Percentiles rank a stretch among this genome's conserved stretches.
phyloP scores from a whole-genome alignment of 2,113 vertebrate genomes.

The Formicarius rufipectus region DNA sequence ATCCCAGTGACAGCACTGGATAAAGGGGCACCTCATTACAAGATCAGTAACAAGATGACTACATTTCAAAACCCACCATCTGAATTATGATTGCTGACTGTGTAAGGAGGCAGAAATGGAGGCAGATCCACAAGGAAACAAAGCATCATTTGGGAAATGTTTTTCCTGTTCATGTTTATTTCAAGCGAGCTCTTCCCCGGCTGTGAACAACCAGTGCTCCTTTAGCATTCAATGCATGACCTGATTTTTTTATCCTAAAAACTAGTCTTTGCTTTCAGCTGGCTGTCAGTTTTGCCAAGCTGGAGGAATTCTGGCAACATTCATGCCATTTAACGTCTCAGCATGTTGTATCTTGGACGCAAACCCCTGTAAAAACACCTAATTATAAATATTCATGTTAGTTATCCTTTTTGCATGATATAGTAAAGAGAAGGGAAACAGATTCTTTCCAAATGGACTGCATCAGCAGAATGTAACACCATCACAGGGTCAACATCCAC shows the following conservation, averaged over 20 bases:
- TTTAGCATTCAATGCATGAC: not conserved
- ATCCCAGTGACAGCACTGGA: not conserved
- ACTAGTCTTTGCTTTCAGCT: not conserved
- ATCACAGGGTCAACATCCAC: not conserved
- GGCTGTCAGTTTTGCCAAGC: not conserved
- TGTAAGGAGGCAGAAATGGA: not conserved
- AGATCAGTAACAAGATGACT: not conserved
- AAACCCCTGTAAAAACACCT: not conserved
- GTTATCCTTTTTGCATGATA: not conserved
- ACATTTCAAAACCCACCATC: not conserved
- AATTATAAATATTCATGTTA: not conserved
- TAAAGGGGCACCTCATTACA: not conserved
- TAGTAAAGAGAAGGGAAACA: not conserved
- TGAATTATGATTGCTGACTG: not conserved
- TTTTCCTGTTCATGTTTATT: not conserved
- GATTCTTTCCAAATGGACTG: not conserved
- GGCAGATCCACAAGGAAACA: not conserved
- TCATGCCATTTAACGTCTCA: not conserved
- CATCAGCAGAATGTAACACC: not conserved
- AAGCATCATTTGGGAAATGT: not conserved
- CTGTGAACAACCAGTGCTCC: not conserved
- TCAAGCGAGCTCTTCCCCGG: not conserved
- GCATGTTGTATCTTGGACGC: not conserved
- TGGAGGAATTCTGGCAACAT: not conserved
- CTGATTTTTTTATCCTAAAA: not conserved